A percentile compares a stretch with the other conserved stretches of the same genome.
These are phyloP conservation scores for Papilio dardanus DNA, from an alignment of 1,140 invertebrate genomes.

Conservation along the genomic window DNA sequence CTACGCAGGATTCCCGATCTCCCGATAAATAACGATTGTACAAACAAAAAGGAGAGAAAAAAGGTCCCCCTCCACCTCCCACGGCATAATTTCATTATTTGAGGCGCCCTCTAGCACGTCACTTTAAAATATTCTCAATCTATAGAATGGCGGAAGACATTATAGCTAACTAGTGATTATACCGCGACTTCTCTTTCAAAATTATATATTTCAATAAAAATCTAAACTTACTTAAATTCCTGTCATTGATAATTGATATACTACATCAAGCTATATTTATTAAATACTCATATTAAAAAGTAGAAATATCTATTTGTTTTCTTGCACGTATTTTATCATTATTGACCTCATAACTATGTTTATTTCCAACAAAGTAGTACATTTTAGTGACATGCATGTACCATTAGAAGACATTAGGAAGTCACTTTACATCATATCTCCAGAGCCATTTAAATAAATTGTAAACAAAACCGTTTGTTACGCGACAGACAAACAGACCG, in stretches of 20 bases:
- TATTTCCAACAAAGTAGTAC: background rate
- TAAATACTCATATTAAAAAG: no score
- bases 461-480: slow-evolving; percentile 11
- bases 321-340: background rate
- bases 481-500: slow-evolving; percentile 10
- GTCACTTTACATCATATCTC: slow-evolving; percentile 13
- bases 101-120: slow-evolving; percentile 51
- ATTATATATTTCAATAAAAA: background rate
- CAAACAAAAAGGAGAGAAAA: slow-evolving; percentile 65
- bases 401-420: slow-evolving; percentile 1
- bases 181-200: slow-evolving; percentile 3
- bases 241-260: no score
- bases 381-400: background rate
- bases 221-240: no score
- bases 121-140: slow-evolving; percentile 65
- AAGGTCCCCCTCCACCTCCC: slow-evolving; percentile 42
- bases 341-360: background rate
- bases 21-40: slow-evolving; percentile 72
- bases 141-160: slow-evolving; percentile 47
- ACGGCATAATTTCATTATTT: slow-evolving; percentile 73
- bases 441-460: slow-evolving; percentile 15
- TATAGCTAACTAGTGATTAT: background rate
- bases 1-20: slow-evolving; percentile 64
- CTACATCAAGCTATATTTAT: no score
- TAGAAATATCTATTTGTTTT: slow-evolving; percentile 10